These are phyloP conservation scores for Melanophora roralis DNA, from an alignment of 2,888 invertebrate genomes.

Conservation along the genomic window DNA sequence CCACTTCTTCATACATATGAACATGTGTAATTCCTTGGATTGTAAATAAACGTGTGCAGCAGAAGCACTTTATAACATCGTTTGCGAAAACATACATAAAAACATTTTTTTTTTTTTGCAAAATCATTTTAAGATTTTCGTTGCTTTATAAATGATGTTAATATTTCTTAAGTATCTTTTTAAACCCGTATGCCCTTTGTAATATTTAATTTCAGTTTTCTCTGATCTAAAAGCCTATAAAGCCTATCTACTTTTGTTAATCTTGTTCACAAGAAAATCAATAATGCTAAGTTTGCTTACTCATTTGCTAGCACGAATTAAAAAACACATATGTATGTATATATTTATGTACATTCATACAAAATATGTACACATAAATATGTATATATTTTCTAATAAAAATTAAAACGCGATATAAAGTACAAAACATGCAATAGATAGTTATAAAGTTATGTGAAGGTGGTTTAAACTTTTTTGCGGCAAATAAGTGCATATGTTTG, in stretches of 20 bases:
- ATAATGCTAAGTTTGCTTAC: background rate
- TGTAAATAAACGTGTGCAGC: background rate
- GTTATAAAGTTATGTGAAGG: background rate
- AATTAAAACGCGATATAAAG: conserved; percentile 38
- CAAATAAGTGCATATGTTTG: too few species aligned
- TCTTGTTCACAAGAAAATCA: conserved; percentile 8
- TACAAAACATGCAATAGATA: conserved; percentile 24
- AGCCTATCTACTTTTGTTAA: background rate
- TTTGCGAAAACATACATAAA: too few species aligned
- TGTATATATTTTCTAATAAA: conserved; percentile 4
- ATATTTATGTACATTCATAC: too few species aligned
- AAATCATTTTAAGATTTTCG: background rate
- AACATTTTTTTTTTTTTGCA: background rate
- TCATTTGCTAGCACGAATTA: too few species aligned
- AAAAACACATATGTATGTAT: too few species aligned
- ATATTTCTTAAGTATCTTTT: background rate
- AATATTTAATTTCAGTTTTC: too few species aligned
- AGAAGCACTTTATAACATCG: too few species aligned
- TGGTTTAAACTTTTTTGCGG: background rate
- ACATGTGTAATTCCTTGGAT: background rate
- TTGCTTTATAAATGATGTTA: background rate
- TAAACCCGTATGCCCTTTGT: conserved; percentile 3
- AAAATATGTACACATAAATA: background rate
- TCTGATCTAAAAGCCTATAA: background rate
- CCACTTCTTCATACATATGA: conserved; percentile 30